Evolutionary conservation across 2,888 invertebrate genomes (phyloP), one percentile per base, ranked within the genome.

Genomic region (Eilema depressum): DNA sequence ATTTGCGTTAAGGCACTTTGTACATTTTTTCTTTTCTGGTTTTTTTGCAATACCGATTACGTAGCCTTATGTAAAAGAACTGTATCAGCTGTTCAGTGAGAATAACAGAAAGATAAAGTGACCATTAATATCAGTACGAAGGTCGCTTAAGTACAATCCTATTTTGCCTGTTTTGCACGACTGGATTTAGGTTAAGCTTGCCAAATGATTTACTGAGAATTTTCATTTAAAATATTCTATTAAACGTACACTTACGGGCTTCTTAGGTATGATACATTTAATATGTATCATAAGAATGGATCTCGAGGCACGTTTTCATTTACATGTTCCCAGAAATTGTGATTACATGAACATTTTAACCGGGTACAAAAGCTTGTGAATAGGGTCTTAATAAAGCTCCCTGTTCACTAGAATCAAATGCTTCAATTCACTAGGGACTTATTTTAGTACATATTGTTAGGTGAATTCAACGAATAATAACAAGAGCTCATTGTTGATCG

Each of bases 161-260:
- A 75, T 75, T 78, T 78, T 78, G 72, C 78, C 78, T 75, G 69
- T 78, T 57, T 70, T 66, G 78, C 81, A 78, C 53, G n/a, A 53
- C 8, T n/a, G 53, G 10, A 53, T 53, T 53, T 53, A 53, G n/a
- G 53, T 53, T n/a, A 53, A 53, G 53, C n/a, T n/a, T n/a, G 8
- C 53, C 53, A 53, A 53, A 53, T 53, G 17, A 53, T 53, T 53
- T 53, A 53, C 10, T 53, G 53, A 10, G 20, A n/a, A n/a, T 53
- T 7, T 53, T 53, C 10, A 53, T 53, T 53, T 47, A 10, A n/a
- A 53, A 53, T 53, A 53, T n/a, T 2, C 3, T n/a, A n/a, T n/a
- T 20, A 47, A n/a, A 53, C 20, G n/a, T 17, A 53, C 17, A 41
- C 17, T 17, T 53, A 53, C 1, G n/a, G 1, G n/a, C 20, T 53